Evolutionary conservation across 2,888 invertebrate species (phyloP), one percentile per base, ranked within the genome.

Genomic region (Drepanosiphum platanoidis): DNA sequence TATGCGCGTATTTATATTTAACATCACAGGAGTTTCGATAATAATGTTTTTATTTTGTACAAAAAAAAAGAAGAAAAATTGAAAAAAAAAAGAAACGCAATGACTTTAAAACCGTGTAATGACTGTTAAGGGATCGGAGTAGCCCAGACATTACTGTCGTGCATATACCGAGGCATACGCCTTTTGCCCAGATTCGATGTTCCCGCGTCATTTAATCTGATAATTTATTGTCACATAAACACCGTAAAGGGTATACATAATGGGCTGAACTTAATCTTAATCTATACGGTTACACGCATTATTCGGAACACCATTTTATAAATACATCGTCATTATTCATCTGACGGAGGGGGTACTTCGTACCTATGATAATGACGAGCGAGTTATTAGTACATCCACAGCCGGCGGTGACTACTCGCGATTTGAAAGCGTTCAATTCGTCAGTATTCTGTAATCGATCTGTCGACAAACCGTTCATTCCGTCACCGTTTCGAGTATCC

Each of bases 141-240:
- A 64, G 36, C 58, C 61, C 39, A 39, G 32, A 79, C 66, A 30
- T 79, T 74, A 79, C n/a, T 30, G 22, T 42, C 42, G 39, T 30
- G 18, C 32, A 22, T 39, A 66, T 39, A 66, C 4, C 18, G 32
- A 79, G 66, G 61, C 32, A 64, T 27, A 36, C 66, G 61, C 78
- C 66, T 64, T 68, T 42, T 32, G 79, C 66, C 79, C 42, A 18
- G 32, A 66, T 79, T 46, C 79, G 46, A 79, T 66, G 79, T 66
- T 66, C 42, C 79, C 22, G 79, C 66, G 34, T 79, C 64, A 32
- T 79, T 79, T 66, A 79, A 79, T 64, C 79, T 79, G 27, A 66
- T 66, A 79, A 79, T 79, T 79, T 79, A 79, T 79, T 66, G 32
- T 68, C 79, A 13, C 79, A 66, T 79, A 79, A 79, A 79, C 79